Base-by-base conservation (phyloP, 2,113 vertebrate genomes). In the Donacobius atricapilla region DNA sequence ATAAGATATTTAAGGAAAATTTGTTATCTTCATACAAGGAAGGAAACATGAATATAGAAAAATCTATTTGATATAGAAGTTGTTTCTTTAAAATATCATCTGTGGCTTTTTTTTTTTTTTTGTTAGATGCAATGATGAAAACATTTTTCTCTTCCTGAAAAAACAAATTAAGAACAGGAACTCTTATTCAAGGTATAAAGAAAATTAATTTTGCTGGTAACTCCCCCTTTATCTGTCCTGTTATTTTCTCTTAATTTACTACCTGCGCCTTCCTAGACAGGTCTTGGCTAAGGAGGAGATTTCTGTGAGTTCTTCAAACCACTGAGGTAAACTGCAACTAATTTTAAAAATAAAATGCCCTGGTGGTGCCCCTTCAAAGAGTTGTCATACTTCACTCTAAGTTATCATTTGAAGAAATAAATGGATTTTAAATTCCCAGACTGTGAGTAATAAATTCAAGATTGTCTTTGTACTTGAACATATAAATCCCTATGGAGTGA, bases 351-450 rank as follows among this genome's bases (percentile, higher is more conserved):
- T 24, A 72, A 65, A 83, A 87, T 65, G 8, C 18, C 30, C 23
- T 69, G 7, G 5, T 76, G 23, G 7, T 61, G n/a, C 10, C 35
- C 35, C 53, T 93, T 93, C n/a, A 44, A 63, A 69, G 27, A 77
- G 8, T n/a, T 58, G 71, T 83, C 72, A 78, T 70, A 13, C 51
- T 90, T 84, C 24, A 25, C 15, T 64, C 13, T 27, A 70, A 73
- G 33, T 71, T 83, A 83, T 58, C 35, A 86, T 85, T 65, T 92
- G 47, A 81, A 89, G 42, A 73, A 94, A 95, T 73, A 85, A 86
- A 90, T 19, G 22, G 16, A 61, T 54, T 90, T 76, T 39, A 87
- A 83, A 83, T 93, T 94, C 77, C 47, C 18, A 81, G 68, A 51
- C 53, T 0, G 27, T 70, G 33, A 86, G 51, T 77, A 87, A 83